Percentiles rank a stretch among this genome's conserved stretches.
phyloP scores from a whole-genome alignment of 2,888 invertebrate genomes.

The Andrena praecox region DNA sequence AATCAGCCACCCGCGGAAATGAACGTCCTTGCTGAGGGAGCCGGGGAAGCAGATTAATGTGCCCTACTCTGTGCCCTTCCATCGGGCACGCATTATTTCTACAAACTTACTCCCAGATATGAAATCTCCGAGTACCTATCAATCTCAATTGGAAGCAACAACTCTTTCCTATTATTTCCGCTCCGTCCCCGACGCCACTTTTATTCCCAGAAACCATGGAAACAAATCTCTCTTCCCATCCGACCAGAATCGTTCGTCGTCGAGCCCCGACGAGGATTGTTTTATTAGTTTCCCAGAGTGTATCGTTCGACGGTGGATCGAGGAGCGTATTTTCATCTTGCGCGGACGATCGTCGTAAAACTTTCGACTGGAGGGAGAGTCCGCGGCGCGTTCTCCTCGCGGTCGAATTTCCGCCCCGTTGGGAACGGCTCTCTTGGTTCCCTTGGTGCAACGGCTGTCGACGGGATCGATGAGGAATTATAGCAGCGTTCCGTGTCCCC shows the following conservation, averaged over 20 bases:
- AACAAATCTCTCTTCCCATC: conserved; percentile 7
- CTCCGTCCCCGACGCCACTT: background rate
- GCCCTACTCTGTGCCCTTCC: background rate
- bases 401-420: conserved; percentile 3
- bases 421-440: conserved; percentile 17
- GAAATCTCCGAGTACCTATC: background rate
- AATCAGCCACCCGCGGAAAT: conserved; percentile 29
- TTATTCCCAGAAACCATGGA: background rate
- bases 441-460: conserved; percentile 8
- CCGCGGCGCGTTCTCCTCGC: background rate
- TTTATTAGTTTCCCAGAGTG: conserved; percentile 3
- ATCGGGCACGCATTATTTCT: too few species aligned
- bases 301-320: background rate
- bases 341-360: background rate
- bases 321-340: conserved; percentile 8
- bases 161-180: background rate
- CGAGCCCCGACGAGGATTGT: conserved; percentile 1
- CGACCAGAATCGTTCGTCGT: background rate
- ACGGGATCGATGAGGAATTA: conserved; percentile 54
- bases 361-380: background rate
- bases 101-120: background rate
- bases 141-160: background rate
- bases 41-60: conserved; percentile 29
- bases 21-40: background rate
- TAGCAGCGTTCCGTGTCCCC: conserved; percentile 29